Percentiles rank a stretch among this genome's conserved stretches.
Conservation (phyloP, 2,113 vertebrate genomes). For the Boulengeromyrus knoepffleri region DNA sequence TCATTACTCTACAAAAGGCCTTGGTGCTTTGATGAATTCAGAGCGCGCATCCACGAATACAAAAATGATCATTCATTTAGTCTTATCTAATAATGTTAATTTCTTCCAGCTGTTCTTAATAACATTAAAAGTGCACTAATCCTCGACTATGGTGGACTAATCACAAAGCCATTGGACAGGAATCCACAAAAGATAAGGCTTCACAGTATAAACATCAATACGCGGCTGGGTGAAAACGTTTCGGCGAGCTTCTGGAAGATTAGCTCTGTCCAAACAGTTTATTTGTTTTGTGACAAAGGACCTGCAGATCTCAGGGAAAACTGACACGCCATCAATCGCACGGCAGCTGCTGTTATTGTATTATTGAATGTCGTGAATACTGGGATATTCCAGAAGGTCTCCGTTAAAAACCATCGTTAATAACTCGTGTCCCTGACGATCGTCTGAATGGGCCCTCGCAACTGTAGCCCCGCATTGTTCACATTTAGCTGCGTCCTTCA, state of each 20-base stretch:
- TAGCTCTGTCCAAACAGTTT: background rate
- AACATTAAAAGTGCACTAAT: background rate
- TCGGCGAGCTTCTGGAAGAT: background rate
- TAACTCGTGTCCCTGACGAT: background rate
- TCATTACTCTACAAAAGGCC: slow-evolving; percentile 1
- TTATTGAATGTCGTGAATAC: background rate
- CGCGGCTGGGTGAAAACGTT: background rate
- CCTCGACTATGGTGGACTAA: background rate
- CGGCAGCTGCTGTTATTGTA: background rate
- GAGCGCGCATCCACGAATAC: background rate
- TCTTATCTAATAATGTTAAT: slow-evolving; percentile 12
- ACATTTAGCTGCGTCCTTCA: background rate
- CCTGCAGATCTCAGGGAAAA: background rate
- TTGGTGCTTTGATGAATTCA: slow-evolving; percentile 3
- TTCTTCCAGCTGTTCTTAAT: slow-evolving; percentile 3
- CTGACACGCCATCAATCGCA: background rate
- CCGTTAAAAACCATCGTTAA: background rate
- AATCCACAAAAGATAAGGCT: background rate
- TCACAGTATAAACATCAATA: background rate
- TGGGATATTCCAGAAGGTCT: background rate
- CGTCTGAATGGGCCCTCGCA: background rate
- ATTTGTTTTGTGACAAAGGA: slow-evolving; percentile 3
- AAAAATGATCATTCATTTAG: slow-evolving; percentile 6
- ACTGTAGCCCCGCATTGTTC: background rate
- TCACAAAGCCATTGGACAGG: background rate